Conservation (phyloP, 2,113 vertebrate species). For the Tetraodon nigroviridis region DNA sequence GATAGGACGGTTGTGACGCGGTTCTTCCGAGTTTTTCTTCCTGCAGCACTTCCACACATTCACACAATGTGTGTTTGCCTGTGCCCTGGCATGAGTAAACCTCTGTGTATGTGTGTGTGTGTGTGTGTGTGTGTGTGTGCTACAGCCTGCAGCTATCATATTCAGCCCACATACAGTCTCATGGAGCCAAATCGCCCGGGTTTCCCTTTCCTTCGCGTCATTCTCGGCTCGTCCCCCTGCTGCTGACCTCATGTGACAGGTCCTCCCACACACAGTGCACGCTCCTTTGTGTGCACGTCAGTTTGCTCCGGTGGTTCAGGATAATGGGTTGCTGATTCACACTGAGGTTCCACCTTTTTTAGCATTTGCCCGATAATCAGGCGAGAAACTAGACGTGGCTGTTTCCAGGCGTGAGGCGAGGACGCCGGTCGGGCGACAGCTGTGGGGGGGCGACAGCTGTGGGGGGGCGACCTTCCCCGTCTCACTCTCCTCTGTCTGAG, state of each 20-base stretch:
- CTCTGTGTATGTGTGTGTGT: constrained; percentile 8
- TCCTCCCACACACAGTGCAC: constrained; percentile 5
- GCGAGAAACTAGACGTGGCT: not conserved
- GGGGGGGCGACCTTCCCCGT: no score
- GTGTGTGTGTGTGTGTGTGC: constrained; percentile 12
- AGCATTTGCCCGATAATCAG: not conserved
- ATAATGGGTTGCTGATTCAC: constrained; percentile 1
- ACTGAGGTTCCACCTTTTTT: constrained; percentile 8
- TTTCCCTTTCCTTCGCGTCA: constrained; percentile 53
- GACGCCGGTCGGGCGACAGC: no score
- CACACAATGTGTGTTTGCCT: constrained; percentile 21
- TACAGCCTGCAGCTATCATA: constrained; percentile 32
- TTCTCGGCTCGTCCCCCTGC: constrained; percentile 35
- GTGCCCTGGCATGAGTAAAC: constrained; percentile 17
- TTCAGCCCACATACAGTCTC: constrained; percentile 32
- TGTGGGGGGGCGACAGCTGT: no score
- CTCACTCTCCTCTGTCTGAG: no score
- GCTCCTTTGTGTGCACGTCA: constrained; percentile 14
- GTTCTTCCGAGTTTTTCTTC: constrained; percentile 12
- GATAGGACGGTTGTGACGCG: constrained; percentile 9
- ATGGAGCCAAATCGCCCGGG: constrained; percentile 31
- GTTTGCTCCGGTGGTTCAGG: constrained; percentile 17
- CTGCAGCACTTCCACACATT: constrained; percentile 24
- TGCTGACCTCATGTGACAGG: constrained; percentile 54
- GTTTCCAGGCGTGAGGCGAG: no score